Base-by-base conservation (phyloP, 2,797 vertebrate species). In the Threskiornis aethiopicus region DNA sequence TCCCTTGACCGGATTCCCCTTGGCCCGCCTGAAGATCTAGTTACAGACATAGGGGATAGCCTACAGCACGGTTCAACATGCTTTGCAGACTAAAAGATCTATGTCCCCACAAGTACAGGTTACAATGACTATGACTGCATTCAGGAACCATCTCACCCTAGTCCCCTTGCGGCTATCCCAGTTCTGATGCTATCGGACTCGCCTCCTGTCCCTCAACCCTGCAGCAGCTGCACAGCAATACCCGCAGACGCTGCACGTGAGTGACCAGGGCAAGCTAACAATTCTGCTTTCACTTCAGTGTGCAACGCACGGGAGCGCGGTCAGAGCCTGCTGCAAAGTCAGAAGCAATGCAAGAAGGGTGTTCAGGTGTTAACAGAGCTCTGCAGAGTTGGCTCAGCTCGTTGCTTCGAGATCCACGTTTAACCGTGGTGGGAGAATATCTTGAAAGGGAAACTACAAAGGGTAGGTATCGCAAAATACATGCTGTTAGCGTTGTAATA, bases 31-130 rank as follows among this genome's bases (percentile, higher is more conserved):
- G 3, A 65, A 41, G 41, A 76, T 22, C 19, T 5, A 52, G 57
- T 28, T 67, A 20, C 31, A 80, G 51, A 22, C 19, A 18, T 0
- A 15, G 4, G 14, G 35, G 33, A 73, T 5, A 47, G 37, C n/a
- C 18, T 28, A 14, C 2, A 29, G 14, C 35, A 44, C 0, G 0
- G 10, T 28, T 52, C 49, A 59, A 47, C 0, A 0, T 0, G 6
- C 18, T 62, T 19, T 46, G 59, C 9, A 16, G 28, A 16, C 13
- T 15, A 3, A 7, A 44, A 66, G 31, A 41, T 10, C 26, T 12
- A 3, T 3, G 28, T 1, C 39, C 72, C 52, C 28, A 25, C 33
- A 35, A 49, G 8, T 3, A 66, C 9, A 26, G 49, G 52, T 71
- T 75, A 52, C 33, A 33, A 4, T 9, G 8, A 24, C 2, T 25